Evolutionary conservation across 2,113 vertebrate genomes (phyloP).

Genomic region (Sarotherodon lohbergeri): DNA sequence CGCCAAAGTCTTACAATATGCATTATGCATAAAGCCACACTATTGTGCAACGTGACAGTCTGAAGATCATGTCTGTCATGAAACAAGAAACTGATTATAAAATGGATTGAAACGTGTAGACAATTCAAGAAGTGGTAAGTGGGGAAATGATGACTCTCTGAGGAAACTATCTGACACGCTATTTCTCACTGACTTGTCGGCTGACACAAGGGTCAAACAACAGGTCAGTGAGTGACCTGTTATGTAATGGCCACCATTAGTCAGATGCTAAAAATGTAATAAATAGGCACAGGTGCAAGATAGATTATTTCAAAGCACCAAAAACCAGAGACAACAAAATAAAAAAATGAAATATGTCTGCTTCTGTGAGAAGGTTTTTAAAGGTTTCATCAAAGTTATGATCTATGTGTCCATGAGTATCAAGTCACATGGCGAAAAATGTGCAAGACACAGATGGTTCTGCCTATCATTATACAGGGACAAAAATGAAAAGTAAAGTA

Average conservation of each 20-base stretch:
- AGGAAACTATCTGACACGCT: constrained; percentile 16
- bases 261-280: background rate
- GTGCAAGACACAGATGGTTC: background rate
- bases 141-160: background rate
- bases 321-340: background rate
- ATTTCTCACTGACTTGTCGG: background rate
- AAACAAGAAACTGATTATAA: background rate
- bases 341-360: background rate
- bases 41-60: background rate
- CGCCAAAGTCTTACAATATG: background rate
- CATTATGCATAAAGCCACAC: background rate
- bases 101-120: background rate
- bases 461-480: background rate
- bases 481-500: background rate
- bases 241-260: constrained; percentile 1
- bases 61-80: background rate
- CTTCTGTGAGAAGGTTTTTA: background rate
- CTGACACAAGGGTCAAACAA: background rate
- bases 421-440: background rate
- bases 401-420: background rate
- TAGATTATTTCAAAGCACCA: background rate
- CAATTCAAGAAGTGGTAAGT: background rate
- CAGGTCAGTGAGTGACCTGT: background rate
- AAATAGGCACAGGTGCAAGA: background rate
- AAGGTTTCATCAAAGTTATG: background rate